These are phyloP conservation scores for Pelodytes ibericus DNA, from an alignment of 2,797 vertebrate species.

Conservation along the genomic window DNA sequence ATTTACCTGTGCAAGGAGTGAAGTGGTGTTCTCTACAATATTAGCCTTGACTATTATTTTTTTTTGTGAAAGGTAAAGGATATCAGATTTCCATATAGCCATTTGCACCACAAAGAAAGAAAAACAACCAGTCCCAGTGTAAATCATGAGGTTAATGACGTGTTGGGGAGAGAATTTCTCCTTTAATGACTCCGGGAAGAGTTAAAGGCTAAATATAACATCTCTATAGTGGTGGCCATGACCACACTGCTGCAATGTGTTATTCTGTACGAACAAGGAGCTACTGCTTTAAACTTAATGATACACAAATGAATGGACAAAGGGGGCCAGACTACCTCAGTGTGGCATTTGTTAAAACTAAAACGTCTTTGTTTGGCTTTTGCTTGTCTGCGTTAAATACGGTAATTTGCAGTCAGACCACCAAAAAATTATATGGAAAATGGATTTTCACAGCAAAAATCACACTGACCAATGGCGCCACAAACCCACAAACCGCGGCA, in stretches of 20 bases:
- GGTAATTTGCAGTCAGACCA: conserved; percentile 34
- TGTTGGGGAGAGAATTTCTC: too few species aligned
- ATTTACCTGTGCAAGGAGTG: too few species aligned
- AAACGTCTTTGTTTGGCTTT: conserved; percentile 21
- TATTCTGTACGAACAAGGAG: background rate
- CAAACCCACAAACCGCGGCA: background rate
- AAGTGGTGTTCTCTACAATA: too few species aligned
- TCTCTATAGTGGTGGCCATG: background rate
- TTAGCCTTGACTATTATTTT: too few species aligned
- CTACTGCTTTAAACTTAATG: background rate
- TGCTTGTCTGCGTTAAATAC: conserved; percentile 23
- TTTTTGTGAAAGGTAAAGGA: too few species aligned
- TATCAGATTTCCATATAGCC: too few species aligned
- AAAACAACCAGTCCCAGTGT: too few species aligned
- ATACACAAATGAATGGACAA: background rate
- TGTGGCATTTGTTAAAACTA: conserved; percentile 1
- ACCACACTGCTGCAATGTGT: background rate
- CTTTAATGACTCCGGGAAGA: background rate
- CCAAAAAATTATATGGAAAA: conserved; percentile 48
- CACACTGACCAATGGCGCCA: conserved; percentile 42
- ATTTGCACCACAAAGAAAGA: too few species aligned
- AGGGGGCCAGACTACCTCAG: background rate
- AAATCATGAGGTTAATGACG: too few species aligned
- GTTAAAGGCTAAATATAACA: background rate
- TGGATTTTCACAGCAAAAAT: conserved; percentile 43